These are phyloP conservation scores for Epicauta chinensis DNA, from an alignment of 1,140 invertebrate species.

Conservation along the genomic window DNA sequence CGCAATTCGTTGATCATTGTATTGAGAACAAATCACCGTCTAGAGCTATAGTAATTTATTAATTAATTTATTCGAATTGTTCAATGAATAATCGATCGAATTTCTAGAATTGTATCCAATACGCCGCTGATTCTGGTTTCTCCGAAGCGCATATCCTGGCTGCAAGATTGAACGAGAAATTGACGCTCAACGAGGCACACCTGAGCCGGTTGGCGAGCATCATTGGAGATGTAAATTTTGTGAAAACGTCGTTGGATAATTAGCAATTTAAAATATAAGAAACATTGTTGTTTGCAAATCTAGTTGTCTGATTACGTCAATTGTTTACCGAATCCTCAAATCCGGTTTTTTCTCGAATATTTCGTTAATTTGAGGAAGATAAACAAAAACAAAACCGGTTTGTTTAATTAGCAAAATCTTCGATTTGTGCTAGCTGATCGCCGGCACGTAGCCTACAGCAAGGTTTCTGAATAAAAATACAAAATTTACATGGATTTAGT, in stretches of 20 bases:
- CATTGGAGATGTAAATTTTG: constrained; percentile 31
- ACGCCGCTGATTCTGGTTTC: constrained; percentile 49
- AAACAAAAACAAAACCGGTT: too few relatives aligned
- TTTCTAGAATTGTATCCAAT: constrained; percentile 46
- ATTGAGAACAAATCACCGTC: constrained; percentile 46
- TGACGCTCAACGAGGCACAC: constrained; percentile 47
- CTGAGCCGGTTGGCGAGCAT: constrained; percentile 45
- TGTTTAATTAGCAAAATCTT: too few relatives aligned
- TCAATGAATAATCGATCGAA: constrained; percentile 9
- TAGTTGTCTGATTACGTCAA: too few relatives aligned
- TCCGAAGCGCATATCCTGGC: constrained; percentile 43
- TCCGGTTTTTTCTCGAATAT: too few relatives aligned
- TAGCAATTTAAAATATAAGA: too few relatives aligned
- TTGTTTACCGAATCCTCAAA: too few relatives aligned
- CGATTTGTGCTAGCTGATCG: too few relatives aligned
- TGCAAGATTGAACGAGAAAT: constrained; percentile 39
- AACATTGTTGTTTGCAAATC: too few relatives aligned
- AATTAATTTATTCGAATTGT: background rate
- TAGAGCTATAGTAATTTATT: constrained; percentile 43
- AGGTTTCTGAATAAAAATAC: too few relatives aligned
- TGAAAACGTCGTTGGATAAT: constrained; percentile 14
- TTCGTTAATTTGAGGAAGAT: too few relatives aligned
- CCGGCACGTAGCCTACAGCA: too few relatives aligned
- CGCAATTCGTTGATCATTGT: constrained; percentile 45
- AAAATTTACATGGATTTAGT: too few relatives aligned